Evolutionary conservation across 2,888 invertebrate species (phyloP), one percentile per base, ranked within the genome.

Genomic region (Schizotus pectinicornis): DNA sequence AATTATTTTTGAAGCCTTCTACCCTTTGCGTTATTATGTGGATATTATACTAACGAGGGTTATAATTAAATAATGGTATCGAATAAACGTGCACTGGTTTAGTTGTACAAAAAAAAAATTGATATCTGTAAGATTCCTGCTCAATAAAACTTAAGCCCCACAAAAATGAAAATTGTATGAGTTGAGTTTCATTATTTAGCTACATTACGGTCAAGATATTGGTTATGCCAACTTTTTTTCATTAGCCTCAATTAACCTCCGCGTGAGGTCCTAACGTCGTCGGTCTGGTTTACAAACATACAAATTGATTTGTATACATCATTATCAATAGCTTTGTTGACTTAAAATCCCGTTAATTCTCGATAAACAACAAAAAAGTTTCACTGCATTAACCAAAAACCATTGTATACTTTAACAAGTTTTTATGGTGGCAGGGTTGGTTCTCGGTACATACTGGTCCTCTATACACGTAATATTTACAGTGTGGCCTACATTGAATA

Each of bases 331-430:
- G 30, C 43, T 56, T 50, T 50, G 49, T 56, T 56, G 56, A 57
- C 52, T 47, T 32, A 52, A 42, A 52, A 56, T 47, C 33, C 47
- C 42, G 47, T 57, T 57, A 56, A 56, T 52, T 52, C 35, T 47
- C 41, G 41, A 51, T 57, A 57, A 52, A 57, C 52, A 47, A 37
- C 12, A 30, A 32, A 9, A 35, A 42, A 36, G 39, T 54, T 54
- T 53, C 38, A 33, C 38, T 45, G 53, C 46, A 53, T 38, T 36
- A 46, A 45, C 37, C 6, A 46, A 45, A 54, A 54, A 47, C 38
- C 39, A 47, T 46, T 53, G 53, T 53, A 46, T 45, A 52, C 43
- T 52, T 52, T 52, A 52, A 42, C 52, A 52, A 52, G 52, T 52
- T 53, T 53, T 52, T 52, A 46, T 46, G 35, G 38, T 54, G 47